A percentile compares a stretch with the other conserved stretches of the same genome.
Conservation (phyloP, 2,888 invertebrate species). For the Drosophila peninsularis region DNA sequence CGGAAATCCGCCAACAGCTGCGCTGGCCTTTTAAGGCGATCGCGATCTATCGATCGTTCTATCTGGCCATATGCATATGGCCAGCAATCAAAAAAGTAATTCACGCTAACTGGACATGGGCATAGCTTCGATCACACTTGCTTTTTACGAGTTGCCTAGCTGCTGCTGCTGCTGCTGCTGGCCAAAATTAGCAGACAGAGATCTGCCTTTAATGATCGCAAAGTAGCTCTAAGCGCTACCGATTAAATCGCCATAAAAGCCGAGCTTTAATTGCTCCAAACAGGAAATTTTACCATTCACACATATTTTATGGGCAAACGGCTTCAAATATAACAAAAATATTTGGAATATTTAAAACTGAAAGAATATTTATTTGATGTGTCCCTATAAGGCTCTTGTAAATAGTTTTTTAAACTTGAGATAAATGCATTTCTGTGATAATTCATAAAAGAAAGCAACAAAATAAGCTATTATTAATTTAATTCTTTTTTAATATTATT, state of each 20-base stretch:
- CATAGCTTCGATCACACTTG: conserved; percentile 39
- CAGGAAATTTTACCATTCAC: conserved; percentile 31
- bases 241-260: conserved; percentile 69
- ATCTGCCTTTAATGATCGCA: conserved; percentile 67
- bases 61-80: conserved; percentile 41
- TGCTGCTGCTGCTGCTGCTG: conserved; percentile 35
- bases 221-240: conserved; percentile 39
- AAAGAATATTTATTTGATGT: not conserved
- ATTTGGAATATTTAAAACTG: not conserved
- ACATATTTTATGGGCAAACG: not conserved
- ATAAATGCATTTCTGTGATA: not conserved
- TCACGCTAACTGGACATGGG: conserved; percentile 43
- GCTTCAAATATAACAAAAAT: not conserved
- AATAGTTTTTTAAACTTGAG: not conserved
- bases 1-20: conserved; percentile 62
- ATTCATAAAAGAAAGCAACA: not conserved
- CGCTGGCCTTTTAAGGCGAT: conserved; percentile 36
- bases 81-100: conserved; percentile 31
- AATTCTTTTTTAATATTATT: too few species aligned
- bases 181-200: conserved; percentile 55
- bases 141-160: conserved; percentile 34
- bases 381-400: not conserved
- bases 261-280: conserved; percentile 49
- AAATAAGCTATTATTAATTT: not conserved
- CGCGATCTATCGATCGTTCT: conserved; percentile 4